Conservation (phyloP, 2,888 invertebrate species). For the Athrips mouffetella region DNA sequence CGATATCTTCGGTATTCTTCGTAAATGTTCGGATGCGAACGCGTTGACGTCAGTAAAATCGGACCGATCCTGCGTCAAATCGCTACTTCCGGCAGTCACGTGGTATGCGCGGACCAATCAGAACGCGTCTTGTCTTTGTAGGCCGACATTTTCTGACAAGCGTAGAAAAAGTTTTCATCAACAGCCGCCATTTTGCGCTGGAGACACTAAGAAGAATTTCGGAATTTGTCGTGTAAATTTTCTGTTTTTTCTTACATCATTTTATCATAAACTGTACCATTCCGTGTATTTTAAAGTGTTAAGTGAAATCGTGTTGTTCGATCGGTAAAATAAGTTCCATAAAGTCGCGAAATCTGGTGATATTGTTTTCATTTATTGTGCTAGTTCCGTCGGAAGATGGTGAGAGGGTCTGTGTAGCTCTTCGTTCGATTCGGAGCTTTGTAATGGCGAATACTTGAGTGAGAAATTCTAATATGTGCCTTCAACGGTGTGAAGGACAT, state of each 20-base stretch:
- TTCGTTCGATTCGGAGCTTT: conserved; percentile 83
- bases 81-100: conserved; percentile 73
- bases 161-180: conserved; percentile 97
- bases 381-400: conserved; percentile 85
- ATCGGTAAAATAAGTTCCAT: conserved; percentile 67
- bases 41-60: conserved; percentile 71
- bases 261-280: conserved; percentile 76
- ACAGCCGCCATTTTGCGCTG: conserved; percentile 96
- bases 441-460: conserved; percentile 89
- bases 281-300: conserved; percentile 80
- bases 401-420: conserved; percentile 84
- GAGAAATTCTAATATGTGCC: conserved; percentile 85
- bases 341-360: conserved; percentile 77
- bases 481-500: conserved; percentile 84
- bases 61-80: conserved; percentile 68
- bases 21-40: conserved; percentile 52
- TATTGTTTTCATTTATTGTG: conserved; percentile 85
- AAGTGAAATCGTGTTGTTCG: conserved; percentile 73
- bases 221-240: conserved; percentile 85
- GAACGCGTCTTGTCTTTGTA: conserved; percentile 54
- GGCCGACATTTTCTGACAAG: conserved; percentile 90
- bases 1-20: conserved; percentile 49
- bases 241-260: conserved; percentile 80
- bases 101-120: conserved; percentile 68
- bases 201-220: conserved; percentile 87